These are phyloP conservation scores for Dryobota labecula DNA, from an alignment of 2,888 invertebrate genomes.

Conservation along the genomic window DNA sequence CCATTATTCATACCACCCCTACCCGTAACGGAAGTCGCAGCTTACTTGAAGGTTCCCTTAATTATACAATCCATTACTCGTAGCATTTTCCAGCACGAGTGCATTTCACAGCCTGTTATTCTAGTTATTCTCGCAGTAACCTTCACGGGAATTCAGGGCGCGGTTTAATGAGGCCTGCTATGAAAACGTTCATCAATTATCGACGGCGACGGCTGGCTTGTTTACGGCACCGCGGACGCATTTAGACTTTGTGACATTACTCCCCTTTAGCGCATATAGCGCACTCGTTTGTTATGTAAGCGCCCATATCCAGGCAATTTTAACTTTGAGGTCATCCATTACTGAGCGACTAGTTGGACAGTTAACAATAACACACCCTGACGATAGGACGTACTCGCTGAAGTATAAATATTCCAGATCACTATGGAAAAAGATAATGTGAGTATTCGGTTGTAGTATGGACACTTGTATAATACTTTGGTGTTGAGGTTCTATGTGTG, in stretches of 20 bases:
- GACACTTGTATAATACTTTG: constrained; percentile 54
- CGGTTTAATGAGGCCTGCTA: constrained; percentile 87
- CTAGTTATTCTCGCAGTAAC: constrained; percentile 80
- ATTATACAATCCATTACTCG: constrained; percentile 69
- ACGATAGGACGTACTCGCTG: constrained; percentile 34
- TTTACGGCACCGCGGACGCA: constrained; percentile 88
- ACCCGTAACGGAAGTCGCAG: constrained; percentile 53
- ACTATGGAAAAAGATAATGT: constrained; percentile 50
- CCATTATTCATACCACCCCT: constrained; percentile 42
- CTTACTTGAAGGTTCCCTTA: constrained; percentile 52
- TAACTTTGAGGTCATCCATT: constrained; percentile 54
- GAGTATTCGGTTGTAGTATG: constrained; percentile 45
- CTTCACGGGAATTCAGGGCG: constrained; percentile 87
- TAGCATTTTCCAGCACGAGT: constrained; percentile 60
- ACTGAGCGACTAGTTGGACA: constrained; percentile 40
- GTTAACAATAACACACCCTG: constrained; percentile 34
- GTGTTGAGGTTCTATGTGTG: constrained; percentile 60
- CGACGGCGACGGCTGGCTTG: constrained; percentile 86
- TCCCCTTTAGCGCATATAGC: constrained; percentile 72
- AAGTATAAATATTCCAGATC: constrained; percentile 31
- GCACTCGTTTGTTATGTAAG: constrained; percentile 67
- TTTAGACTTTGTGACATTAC: constrained; percentile 87
- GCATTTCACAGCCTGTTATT: constrained; percentile 71
- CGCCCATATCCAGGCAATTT: constrained; percentile 66
- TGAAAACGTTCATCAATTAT: constrained; percentile 90